Percentiles rank a stretch among this genome's conserved stretches.
These are phyloP conservation scores for Hyposoter didymator DNA, from an alignment of 2,888 invertebrate genomes.

Conservation along the genomic window DNA sequence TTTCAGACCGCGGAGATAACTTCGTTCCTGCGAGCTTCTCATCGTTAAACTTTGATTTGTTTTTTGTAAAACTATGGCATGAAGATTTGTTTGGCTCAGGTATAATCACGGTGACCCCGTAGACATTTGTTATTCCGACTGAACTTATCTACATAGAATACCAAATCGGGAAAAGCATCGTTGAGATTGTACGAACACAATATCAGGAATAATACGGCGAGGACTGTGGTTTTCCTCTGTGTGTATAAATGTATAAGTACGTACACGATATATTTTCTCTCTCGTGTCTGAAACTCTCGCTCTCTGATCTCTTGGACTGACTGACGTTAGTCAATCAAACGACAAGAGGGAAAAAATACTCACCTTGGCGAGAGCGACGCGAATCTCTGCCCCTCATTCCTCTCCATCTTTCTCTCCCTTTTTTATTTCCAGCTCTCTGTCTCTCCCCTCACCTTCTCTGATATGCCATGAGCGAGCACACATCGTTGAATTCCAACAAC, in stretches of 20 bases:
- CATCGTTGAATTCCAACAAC: conserved; percentile 77
- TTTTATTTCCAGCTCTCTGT: neutral
- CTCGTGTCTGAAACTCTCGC: conserved; percentile 67
- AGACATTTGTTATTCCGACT: conserved; percentile 74
- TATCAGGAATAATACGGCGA: conserved; percentile 17
- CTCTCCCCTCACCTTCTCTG: conserved; percentile 37
- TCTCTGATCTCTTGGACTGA: conserved; percentile 72
- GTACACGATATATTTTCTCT: conserved; percentile 39
- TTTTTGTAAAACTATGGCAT: conserved; percentile 60
- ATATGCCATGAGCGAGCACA: conserved; percentile 52
- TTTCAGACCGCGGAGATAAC: conserved; percentile 18
- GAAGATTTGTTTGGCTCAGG: conserved; percentile 69
- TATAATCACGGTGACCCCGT: conserved; percentile 70
- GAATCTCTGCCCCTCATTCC: conserved; percentile 25
- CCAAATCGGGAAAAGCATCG: conserved; percentile 81
- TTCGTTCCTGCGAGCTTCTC: conserved; percentile 18
- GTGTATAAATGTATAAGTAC: conserved; percentile 8
- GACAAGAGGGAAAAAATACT: conserved; percentile 80
- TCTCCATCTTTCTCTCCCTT: conserved; percentile 17
- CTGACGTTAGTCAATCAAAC: conserved; percentile 83
- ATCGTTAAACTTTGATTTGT: conserved; percentile 27
- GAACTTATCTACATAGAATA: conserved; percentile 83
- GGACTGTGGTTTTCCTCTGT: conserved; percentile 6
- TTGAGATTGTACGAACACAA: conserved; percentile 69
- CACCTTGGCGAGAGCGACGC: conserved; percentile 77